These are phyloP conservation scores for Tipula vernalis DNA, from an alignment of 2,888 invertebrate genomes.

Conservation along the genomic window DNA sequence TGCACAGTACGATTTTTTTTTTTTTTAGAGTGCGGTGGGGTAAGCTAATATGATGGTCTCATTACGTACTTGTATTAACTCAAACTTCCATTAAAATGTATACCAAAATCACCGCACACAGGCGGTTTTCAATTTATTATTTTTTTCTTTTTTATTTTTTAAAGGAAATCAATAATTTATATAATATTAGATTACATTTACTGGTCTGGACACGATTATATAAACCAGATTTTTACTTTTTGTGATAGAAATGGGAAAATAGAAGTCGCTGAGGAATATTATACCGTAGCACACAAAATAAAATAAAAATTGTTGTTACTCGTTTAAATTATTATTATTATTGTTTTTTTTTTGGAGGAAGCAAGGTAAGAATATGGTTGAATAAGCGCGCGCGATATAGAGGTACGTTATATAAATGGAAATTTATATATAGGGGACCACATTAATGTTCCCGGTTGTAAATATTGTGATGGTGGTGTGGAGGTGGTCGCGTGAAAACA, in stretches of 20 bases:
- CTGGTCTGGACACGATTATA: background rate
- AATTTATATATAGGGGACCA: background rate
- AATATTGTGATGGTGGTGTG: background rate
- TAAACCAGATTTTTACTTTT: background rate
- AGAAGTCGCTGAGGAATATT: background rate
- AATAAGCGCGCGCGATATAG: background rate
- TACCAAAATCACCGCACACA: background rate
- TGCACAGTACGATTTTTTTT: background rate
- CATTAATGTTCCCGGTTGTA: background rate
- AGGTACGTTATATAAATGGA: background rate
- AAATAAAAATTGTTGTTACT: background rate
- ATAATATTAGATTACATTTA: constrained; percentile 4
- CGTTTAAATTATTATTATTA: background rate
- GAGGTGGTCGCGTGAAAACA: background rate
- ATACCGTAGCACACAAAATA: background rate
- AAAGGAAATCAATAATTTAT: constrained; percentile 4
- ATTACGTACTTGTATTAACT: background rate
- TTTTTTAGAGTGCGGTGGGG: background rate
- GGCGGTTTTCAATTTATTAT: background rate
- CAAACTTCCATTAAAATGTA: background rate
- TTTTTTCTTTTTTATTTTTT: background rate
- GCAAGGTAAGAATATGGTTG: background rate
- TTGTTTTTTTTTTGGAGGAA: background rate
- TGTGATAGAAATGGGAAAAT: background rate
- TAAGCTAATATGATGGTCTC: background rate